Evolutionary conservation across 2,113 vertebrate genomes (phyloP), one percentile per base, ranked within the genome.

Genomic region (Hyla sarda): DNA sequence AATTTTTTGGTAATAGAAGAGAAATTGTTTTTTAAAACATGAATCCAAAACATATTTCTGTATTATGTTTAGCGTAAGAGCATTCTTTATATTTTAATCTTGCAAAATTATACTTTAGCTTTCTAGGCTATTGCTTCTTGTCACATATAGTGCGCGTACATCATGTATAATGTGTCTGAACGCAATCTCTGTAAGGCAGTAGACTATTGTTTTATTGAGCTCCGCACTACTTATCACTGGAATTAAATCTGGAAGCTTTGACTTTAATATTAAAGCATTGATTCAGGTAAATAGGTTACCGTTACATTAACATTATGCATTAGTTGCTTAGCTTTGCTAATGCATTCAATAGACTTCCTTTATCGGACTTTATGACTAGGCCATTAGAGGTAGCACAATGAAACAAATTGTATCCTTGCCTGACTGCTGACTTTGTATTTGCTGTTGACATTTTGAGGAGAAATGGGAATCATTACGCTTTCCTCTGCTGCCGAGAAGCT

Each of bases 401-500:
- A 90, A 88, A 89, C 16, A 19, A 48, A 84, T 88, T 25, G 87
- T 84, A 32, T 81, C 62, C 92, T 94, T 89, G 95, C 98, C 96
- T 99, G 98, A 90, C 96, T 99, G 94, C 97, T 96, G 85, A 95
- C 94, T 92, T 97, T 96, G 91, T 97, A 96, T 67, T 96, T 94
- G 65, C 95, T 94, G 65, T 88, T 92, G 83, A 94, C 93, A 86
- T 93, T 94, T 92, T 96, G 95, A 86, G 95, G 93, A 87, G 95
- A 88, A 67, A 89, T 91, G 52, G 93, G 90, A 19, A 96, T 94
- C 81, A 91, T 89, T 71, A 96, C 69, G 65, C 97, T 97, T 91
- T 98, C 97, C 89, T 99, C 97, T 89, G 97, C 97, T 81, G 97
- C 96, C 88, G 98, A 95, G 91, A 98, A 99, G 90, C 95, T 97